phyloP scores from a whole-genome alignment of 2,888 invertebrate species.

The Lingula anatina region DNA sequence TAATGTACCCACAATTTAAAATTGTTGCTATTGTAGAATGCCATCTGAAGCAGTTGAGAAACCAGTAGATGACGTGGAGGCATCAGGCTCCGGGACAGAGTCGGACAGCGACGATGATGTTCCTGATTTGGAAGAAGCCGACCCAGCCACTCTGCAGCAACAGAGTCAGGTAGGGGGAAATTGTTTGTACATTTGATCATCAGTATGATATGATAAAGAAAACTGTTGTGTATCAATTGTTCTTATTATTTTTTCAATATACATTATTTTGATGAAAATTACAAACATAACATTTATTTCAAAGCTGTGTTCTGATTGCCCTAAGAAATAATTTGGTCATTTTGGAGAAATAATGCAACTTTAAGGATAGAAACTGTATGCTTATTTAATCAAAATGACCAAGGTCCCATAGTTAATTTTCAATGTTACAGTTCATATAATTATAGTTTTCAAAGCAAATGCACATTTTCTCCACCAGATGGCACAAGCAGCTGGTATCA shows the following conservation, averaged over 20 bases:
- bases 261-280: no score
- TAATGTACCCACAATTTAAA: no score
- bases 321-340: no score
- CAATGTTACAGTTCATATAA: not conserved
- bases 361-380: no score
- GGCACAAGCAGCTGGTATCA: conserved; percentile 60
- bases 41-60: conserved; percentile 43
- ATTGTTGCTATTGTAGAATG: conserved; percentile 33
- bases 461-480: no score
- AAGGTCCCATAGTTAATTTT: no score
- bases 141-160: conserved; percentile 62
- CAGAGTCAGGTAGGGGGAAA: conserved; percentile 25
- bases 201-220: not conserved
- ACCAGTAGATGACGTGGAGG: conserved; percentile 40
- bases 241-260: no score
- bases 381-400: no score
- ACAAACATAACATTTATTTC: no score
- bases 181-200: not conserved
- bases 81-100: conserved; percentile 69
- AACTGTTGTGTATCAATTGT: not conserved
- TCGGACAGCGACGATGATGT: conserved; percentile 75
- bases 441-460: not conserved
- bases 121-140: conserved; percentile 84
- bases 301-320: no score
- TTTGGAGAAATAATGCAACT: no score